Conservation (phyloP, 2,113 vertebrate species). For the Petaurus breviceps region DNA sequence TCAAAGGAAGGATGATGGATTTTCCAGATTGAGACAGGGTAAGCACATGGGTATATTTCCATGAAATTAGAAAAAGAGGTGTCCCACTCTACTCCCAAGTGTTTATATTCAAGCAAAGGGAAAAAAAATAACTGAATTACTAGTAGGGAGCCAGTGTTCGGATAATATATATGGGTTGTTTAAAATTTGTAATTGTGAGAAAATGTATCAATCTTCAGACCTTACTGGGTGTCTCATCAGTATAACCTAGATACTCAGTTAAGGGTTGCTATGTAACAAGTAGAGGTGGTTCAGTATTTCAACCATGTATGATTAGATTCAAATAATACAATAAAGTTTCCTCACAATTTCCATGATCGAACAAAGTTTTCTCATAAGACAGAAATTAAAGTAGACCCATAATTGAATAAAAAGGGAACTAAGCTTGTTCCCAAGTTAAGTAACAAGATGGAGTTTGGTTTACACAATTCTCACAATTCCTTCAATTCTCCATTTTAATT, state of each 20-base stretch:
- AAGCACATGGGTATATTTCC: too few species aligned
- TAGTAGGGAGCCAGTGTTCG: not conserved
- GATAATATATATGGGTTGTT: not conserved
- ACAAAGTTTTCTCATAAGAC: not conserved
- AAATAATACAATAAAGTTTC: not conserved
- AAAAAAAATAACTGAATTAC: not conserved
- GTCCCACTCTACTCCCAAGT: not conserved
- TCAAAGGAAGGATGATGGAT: too few species aligned
- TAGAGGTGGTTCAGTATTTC: not conserved
- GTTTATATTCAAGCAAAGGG: not conserved
- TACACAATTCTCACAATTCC: too few species aligned
- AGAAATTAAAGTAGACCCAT: not conserved
- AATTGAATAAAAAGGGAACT: not conserved
- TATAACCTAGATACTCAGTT: not conserved
- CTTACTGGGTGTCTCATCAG: not conserved
- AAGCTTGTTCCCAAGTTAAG: too few species aligned
- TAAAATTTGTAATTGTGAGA: not conserved
- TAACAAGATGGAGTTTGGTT: too few species aligned
- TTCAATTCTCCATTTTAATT: too few species aligned
- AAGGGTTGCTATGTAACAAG: not conserved
- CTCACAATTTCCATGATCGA: not conserved
- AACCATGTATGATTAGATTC: not conserved
- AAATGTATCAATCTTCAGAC: not conserved
- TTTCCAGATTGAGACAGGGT: too few species aligned
- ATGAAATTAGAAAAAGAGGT: too few species aligned